phyloP scores from a whole-genome alignment of 2,888 invertebrate species.

The Thyatira batis region DNA sequence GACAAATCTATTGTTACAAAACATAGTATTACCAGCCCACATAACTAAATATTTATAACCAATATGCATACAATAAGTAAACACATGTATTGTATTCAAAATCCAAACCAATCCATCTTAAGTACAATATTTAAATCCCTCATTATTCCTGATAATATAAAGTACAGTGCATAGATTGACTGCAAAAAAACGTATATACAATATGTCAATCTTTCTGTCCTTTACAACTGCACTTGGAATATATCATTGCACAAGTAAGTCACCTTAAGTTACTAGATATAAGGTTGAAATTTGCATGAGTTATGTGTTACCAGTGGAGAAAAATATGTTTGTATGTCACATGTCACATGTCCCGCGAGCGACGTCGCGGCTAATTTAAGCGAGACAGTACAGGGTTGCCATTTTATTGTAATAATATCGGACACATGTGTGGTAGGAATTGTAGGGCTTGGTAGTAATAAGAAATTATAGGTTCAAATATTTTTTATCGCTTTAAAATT shows the following conservation, averaged over 20 bases:
- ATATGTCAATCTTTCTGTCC: slow-evolving; percentile 67
- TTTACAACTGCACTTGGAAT: slow-evolving; percentile 4
- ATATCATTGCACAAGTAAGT: slow-evolving; percentile 11
- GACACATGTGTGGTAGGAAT: slow-evolving; percentile 6
- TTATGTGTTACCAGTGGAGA: slow-evolving; percentile 12
- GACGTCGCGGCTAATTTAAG: slow-evolving; percentile 70
- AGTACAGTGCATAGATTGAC: slow-evolving; percentile 50
- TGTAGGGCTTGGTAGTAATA: neutral
- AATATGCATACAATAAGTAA: slow-evolving; percentile 10
- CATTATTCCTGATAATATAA: slow-evolving; percentile 55
- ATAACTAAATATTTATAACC: slow-evolving; percentile 10
- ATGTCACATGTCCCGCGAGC: slow-evolving; percentile 44
- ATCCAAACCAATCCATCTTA: slow-evolving; percentile 35
- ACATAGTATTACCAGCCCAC: neutral
- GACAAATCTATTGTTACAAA: slow-evolving; percentile 2
- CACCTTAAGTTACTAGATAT: slow-evolving; percentile 4
- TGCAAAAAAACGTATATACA: slow-evolving; percentile 52
- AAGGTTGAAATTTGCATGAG: slow-evolving; percentile 29
- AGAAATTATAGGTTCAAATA: neutral
- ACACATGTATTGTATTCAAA: slow-evolving; percentile 42
- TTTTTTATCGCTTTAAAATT: too few species aligned
- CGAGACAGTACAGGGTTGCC: slow-evolving; percentile 32
- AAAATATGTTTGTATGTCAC: slow-evolving; percentile 21
- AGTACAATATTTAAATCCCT: slow-evolving; percentile 37
- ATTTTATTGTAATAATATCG: slow-evolving; percentile 12